These are phyloP conservation scores for Hirundichthys speculiger DNA, from an alignment of 2,113 vertebrate species.

Conservation along the genomic window DNA sequence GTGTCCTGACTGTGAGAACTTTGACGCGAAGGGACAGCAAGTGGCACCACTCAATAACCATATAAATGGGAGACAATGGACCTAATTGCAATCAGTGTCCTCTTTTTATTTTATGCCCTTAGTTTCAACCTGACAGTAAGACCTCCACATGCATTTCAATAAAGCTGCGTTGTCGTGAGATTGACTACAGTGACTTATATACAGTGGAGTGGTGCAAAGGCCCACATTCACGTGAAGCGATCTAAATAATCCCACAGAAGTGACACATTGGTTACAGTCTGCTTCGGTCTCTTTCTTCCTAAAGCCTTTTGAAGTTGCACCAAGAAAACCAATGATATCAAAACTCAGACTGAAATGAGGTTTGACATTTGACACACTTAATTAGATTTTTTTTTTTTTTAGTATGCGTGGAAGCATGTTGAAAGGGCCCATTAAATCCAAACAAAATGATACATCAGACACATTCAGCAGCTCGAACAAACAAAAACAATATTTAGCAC, in stretches of 20 bases:
- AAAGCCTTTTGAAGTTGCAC: conserved; percentile 58
- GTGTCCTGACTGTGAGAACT: conserved; percentile 82
- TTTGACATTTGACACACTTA: too few relatives aligned
- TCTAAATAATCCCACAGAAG: conserved; percentile 54
- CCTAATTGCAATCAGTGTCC: conserved; percentile 78
- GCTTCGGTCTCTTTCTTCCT: conserved; percentile 43
- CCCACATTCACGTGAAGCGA: conserved; percentile 45
- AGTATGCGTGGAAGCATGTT: not conserved
- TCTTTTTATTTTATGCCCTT: conserved; percentile 64
- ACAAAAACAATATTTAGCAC: not conserved
- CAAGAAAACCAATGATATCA: conserved; percentile 6
- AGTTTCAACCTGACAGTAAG: conserved; percentile 60
- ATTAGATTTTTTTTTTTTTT: too few relatives aligned
- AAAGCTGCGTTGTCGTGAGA: conserved; percentile 35
- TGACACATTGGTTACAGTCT: conserved; percentile 66
- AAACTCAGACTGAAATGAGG: not conserved
- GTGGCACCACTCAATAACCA: conserved; percentile 82
- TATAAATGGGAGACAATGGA: conserved; percentile 83
- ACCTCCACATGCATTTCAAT: conserved; percentile 65
- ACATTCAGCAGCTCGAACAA: not conserved
- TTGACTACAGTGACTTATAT: conserved; percentile 23
- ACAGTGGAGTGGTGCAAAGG: conserved; percentile 41
- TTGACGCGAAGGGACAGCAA: conserved; percentile 65
- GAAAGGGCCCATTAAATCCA: not conserved
- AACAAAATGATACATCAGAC: not conserved